A percentile compares a stretch with the other conserved stretches of the same genome.
Conservation (phyloP, 2,113 vertebrate species). For the Xenus cinereus region DNA sequence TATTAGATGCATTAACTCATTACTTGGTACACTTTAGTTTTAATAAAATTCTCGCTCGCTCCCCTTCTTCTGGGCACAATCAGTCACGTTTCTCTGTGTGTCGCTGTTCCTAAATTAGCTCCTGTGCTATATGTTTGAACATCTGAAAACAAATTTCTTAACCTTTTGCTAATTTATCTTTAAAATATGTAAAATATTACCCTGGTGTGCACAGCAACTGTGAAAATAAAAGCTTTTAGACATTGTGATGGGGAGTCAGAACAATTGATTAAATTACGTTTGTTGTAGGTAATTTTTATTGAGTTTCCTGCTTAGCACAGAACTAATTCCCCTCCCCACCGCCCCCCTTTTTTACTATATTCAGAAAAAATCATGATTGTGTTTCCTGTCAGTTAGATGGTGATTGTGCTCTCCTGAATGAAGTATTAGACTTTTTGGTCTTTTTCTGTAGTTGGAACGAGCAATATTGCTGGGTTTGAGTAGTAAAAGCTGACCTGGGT, state of each 20-base stretch:
- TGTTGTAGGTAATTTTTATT: neutral
- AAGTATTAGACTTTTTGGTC: neutral
- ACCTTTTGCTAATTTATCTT: neutral
- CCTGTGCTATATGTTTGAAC: neutral
- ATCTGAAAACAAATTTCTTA: neutral
- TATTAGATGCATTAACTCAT: neutral
- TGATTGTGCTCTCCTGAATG: neutral
- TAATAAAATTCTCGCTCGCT: neutral
- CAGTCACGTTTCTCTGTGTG: neutral
- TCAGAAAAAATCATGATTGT: neutral
- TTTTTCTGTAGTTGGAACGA: neutral
- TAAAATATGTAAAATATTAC: neutral
- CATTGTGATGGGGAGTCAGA: neutral
- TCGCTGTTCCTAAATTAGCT: neutral
- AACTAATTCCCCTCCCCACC: neutral
- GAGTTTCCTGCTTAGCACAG: neutral
- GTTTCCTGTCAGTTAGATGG: neutral
- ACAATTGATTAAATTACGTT: neutral
- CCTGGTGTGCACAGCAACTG: neutral
- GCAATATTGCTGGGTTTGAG: neutral
- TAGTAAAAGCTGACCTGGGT: neutral
- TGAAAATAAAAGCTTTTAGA: neutral
- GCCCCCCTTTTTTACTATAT: neutral
- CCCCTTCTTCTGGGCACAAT: neutral
- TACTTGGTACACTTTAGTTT: neutral